Conservation (phyloP, 1,140 invertebrate genomes). For the Eumeta japonica region DNA sequence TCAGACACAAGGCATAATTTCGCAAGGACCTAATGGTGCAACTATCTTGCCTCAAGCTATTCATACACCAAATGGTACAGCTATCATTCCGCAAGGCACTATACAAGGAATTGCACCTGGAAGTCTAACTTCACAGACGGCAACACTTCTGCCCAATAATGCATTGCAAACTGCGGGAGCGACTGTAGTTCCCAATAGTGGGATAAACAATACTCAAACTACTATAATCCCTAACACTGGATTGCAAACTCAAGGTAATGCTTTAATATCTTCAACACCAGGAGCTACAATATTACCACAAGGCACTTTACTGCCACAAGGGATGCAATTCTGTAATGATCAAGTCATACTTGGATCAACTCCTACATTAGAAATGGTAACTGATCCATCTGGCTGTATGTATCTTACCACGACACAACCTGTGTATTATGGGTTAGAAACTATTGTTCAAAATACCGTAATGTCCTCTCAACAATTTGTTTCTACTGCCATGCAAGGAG, state of each 20-base stretch:
- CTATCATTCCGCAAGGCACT: slow-evolving; percentile 51
- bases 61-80: slow-evolving; percentile 52
- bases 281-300: slow-evolving; percentile 58
- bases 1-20: slow-evolving; percentile 57
- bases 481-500: slow-evolving; percentile 72
- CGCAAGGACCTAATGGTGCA: slow-evolving; percentile 52
- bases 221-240: slow-evolving; percentile 49
- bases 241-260: slow-evolving; percentile 47
- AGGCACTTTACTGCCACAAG: slow-evolving; percentile 66
- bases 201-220: slow-evolving; percentile 47
- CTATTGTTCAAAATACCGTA: slow-evolving; percentile 80
- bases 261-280: slow-evolving; percentile 42
- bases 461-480: slow-evolving; percentile 83
- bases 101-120: slow-evolving; percentile 46
- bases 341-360: slow-evolving; percentile 66
- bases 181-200: slow-evolving; percentile 49
- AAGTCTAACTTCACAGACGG: slow-evolving; percentile 46
- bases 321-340: slow-evolving; percentile 62
- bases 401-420: slow-evolving; percentile 68
- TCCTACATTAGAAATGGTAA: slow-evolving; percentile 69
- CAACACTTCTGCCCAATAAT: slow-evolving; percentile 43
- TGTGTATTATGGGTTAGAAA: slow-evolving; percentile 78
- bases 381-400: slow-evolving; percentile 67
- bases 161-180: slow-evolving; percentile 44
- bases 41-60: slow-evolving; percentile 54